Evolutionary conservation across 2,113 vertebrate genomes (phyloP), one percentile per base, ranked within the genome.

Genomic region (Semicossyphus pulcher): DNA sequence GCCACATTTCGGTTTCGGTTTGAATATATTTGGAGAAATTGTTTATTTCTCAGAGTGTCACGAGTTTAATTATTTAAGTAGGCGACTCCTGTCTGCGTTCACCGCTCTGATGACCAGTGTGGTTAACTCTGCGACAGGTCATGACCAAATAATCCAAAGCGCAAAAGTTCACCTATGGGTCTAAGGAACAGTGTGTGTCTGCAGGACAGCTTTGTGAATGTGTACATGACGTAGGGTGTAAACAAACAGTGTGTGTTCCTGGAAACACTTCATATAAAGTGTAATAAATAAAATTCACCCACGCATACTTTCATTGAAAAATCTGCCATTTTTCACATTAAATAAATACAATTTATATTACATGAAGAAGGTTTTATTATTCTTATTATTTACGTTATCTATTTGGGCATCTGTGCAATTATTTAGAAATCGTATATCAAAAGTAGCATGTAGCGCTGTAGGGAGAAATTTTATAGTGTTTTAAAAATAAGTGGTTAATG

Each of bases 51-150:
- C 16, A 4, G 32, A 49, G 31, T 77, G 74, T 31, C 5, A 83
- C 71, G 56, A 47, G 16, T 76, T 76, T 81, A 73, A 76, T 86
- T 83, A 77, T 54, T 76, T 76, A 80, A 77, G 67, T 81, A 76
- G 21, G 32, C 15, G 3, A 62, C 42, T 47, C n/a, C 8, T 56
- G 34, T 70, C 34, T 39, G 44, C 61, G 36, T 42, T 29, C 18
- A 20, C 15, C 1, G 32, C 60, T 75, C 21, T 58, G 52, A 69
- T 15, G 36, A 62, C 26, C 44, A 23, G 32, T 62, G 21, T 65
- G 34, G 26, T 41, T n/a, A 31, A 70, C 25, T 32, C 7, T 10
- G 9, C 20, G 49, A 29, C 11, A 49, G 44, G 14, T 66, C 31
- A 41, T 18, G 3, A 75, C 9, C 7, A 23, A 42, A 37, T 64